Base-by-base conservation (phyloP, 1,140 invertebrate species). In the Tetranychus cinnabarinus region DNA sequence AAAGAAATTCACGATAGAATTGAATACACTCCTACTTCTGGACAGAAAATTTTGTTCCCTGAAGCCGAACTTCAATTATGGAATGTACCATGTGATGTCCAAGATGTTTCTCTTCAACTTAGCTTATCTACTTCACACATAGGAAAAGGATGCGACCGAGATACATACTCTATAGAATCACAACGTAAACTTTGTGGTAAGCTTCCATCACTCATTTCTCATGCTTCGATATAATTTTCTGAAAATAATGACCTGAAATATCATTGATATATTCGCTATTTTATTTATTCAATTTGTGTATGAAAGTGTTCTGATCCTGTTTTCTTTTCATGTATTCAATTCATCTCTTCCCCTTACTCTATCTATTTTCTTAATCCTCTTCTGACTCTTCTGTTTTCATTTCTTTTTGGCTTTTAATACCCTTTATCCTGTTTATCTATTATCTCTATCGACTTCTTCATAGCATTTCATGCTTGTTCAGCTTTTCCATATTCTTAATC, bases 111-210 rank as follows among this genome's bases (percentile, higher is more conserved):
- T 50, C 75, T 81, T 3, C 80, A 79, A 48, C 72, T 90, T 31
- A 79, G 79, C 23, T 72, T 90, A 59, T 79, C 80, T 13, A 87
- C 85, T 1, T 80, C 81, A 54, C 85, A 90, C 70, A 89, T 89
- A 65, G 88, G 87, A 52, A 78, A 79, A 70, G 87, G 87, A 50
- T 95, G 89, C 74, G 89, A 95, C 70, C 73, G 88, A 5, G 88
- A 93, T 70, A 91, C 88, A 0, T 91, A 91, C 69, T 83, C 84
- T 5, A 82, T 91, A 15, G 80, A 83, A 62, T 85, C 83, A 15
- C 88, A 92, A 73, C 75, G 86, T n/a, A 88, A 88, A 72, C 75
- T 91, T 1, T 92, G 89, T 73, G 88, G 86, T 77, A 71, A 72
- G 74, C 23, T 23, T 23, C 23, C 23, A 23, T 23, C 23, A 23